Evolutionary conservation across 2,113 vertebrate species (phyloP), one percentile per base, ranked within the genome.

Genomic region (Setophaga kirtlandii): DNA sequence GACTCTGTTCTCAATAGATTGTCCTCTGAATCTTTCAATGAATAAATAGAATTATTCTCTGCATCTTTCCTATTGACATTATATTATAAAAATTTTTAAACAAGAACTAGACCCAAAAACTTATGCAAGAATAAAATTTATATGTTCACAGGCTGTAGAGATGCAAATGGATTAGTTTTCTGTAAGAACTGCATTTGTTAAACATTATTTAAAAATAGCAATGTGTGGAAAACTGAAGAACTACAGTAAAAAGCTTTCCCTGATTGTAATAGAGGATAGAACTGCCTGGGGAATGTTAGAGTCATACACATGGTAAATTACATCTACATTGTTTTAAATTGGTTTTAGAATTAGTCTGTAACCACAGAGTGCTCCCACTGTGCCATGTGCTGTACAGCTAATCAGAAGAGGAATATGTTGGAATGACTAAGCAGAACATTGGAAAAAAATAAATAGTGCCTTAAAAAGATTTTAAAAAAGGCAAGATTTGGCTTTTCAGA

Each of bases 291-390:
- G 92, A 95, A 69, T 4, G 2, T 85, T 71, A 76, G 65, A 85
- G 33, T 41, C 31, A 41, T 76, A 64, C 30, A 82, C n/a, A 31
- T 21, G 24, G 58, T 52, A 92, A 85, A 90, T 83, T 94, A 84
- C 75, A 85, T 68, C 79, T 55, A 87, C 44, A 60, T 33, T 92
- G 67, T 85, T 83, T 94, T 93, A 90, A 87, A 93, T 68, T 90
- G 67, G 28, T 73, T 95, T 93, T 39, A 69, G 67, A 87, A 91
- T 88, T 93, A 91, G 70, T 64, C 78, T 95, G 71, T 85, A 95
- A 94, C 84, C 84, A 91, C 52, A 64, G 56, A 82, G n/a, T 31
- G 44, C n/a, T 94, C 90, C 84, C 92, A 65, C 56, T 82, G 87
- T 83, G 74, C 69, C 62, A 24, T 64, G 67, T 75, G 78, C 31